Base-by-base conservation (phyloP, 2,797 vertebrate genomes). In the Peromyscus melanophrys region DNA sequence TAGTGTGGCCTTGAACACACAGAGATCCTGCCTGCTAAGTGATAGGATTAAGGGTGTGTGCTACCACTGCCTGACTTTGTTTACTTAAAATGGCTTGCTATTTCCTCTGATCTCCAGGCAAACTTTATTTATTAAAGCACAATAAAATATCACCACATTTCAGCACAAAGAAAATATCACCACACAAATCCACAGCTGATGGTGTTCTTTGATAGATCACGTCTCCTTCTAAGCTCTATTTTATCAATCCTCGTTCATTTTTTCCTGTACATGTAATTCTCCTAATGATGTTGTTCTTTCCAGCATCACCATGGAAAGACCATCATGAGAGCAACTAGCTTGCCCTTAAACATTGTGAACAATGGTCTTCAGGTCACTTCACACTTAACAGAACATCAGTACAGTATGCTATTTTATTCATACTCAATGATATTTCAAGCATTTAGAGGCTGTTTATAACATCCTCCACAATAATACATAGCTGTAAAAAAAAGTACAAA, bases 191-290 rank as follows among this genome's bases (percentile, higher is more conserved):
- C 34, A 65, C 17, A 93, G 7, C 21, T 57, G 19, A 17, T 16
- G 82, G 11, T 89, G 11, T 80, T 90, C 49, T 94, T 0, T 87
- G 77, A 25, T 85, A n/a, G 88, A 87, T 82, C 61, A 77, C 46
- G 5, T n/a, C n/a, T 71, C 3, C 37, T 91, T 92, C 57, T 63
- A 71, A 95, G 78, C 73, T 71, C 94, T 93, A 9, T 77, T 80
- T 83, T 37, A 61, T 82, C 12, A 19, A 1, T 71, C 40, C 57
- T 81, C 71, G 19, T n/a, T 78, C 43, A 89, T 3, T 10, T 11
- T 86, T 78, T 86, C 1, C 17, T 59, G 37, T 2, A 6, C 1
- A 0, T 19, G 37, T 5, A 52, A 19, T 92, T 93, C 12, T 85
- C 21, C n/a, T 88, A 78, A 57, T 59, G n/a, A 4, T 46, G 5